These are phyloP conservation scores for Cherax quadricarinatus DNA, from an alignment of 1,140 invertebrate species.

Conservation along the genomic window DNA sequence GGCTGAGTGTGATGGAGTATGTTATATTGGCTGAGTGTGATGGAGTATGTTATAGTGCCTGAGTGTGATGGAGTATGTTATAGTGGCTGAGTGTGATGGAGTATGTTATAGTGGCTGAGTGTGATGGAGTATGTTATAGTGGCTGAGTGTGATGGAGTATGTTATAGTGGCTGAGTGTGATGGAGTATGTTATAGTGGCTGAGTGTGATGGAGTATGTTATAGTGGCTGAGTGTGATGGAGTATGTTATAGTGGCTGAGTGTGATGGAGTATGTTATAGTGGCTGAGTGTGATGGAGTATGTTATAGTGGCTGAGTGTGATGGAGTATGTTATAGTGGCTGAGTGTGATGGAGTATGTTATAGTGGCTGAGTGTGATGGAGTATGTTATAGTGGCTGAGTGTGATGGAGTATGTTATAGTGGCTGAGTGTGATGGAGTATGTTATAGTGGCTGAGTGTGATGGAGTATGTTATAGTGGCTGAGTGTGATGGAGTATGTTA, in stretches of 20 bases:
- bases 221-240: not conserved
- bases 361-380: not conserved
- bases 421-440: not conserved
- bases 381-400: not conserved
- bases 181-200: not conserved
- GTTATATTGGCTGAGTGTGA: not conserved
- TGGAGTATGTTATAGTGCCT: not conserved
- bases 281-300: not conserved
- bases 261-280: not conserved
- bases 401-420: not conserved
- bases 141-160: not conserved
- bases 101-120: not conserved
- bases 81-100: not conserved
- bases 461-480: not conserved
- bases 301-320: not conserved
- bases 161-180: not conserved
- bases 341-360: not conserved
- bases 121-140: not conserved
- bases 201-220: not conserved
- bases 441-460: not conserved
- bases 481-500: not conserved
- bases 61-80: not conserved
- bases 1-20: not conserved
- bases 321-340: not conserved
- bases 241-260: not conserved